Evolutionary conservation across 2,797 vertebrate species (phyloP).

Genomic region (Etheostoma perlongum): DNA sequence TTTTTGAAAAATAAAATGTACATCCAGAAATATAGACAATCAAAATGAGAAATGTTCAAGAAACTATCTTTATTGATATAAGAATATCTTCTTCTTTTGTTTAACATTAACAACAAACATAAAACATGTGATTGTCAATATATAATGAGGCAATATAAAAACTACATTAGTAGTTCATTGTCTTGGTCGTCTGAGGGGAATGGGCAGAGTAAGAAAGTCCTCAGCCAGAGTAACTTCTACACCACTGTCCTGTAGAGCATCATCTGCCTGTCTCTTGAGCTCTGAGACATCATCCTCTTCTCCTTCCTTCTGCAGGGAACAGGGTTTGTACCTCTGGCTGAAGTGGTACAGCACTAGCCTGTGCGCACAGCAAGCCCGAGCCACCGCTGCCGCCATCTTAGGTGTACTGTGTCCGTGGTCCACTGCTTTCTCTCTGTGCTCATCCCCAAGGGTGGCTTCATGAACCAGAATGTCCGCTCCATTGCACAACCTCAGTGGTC

Average conservation of each 20-base stretch:
- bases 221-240: constrained; percentile 90
- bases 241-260: constrained; percentile 72
- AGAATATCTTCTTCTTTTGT: constrained; percentile 90
- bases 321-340: constrained; percentile 92
- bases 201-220: constrained; percentile 90
- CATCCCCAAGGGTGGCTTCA: constrained; percentile 91
- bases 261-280: constrained; percentile 89
- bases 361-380: constrained; percentile 78
- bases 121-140: no score
- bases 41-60: constrained; percentile 94
- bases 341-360: constrained; percentile 91
- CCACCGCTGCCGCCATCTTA: constrained; percentile 85
- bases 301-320: constrained; percentile 76
- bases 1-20: constrained; percentile 82
- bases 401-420: constrained; percentile 93
- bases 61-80: constrained; percentile 97
- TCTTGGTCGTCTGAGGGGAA: constrained; percentile 81
- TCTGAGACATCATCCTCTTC: constrained; percentile 79
- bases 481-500: constrained; percentile 73
- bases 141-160: background rate
- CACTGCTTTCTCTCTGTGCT: constrained; percentile 86
- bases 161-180: background rate
- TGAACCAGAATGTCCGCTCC: constrained; percentile 91
- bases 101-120: constrained; percentile 87
- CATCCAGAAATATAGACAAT: constrained; percentile 95